Evolutionary conservation across 2,888 invertebrate genomes (phyloP), one percentile per base, ranked within the genome.

Genomic region (Drosophila maculinotata): DNA sequence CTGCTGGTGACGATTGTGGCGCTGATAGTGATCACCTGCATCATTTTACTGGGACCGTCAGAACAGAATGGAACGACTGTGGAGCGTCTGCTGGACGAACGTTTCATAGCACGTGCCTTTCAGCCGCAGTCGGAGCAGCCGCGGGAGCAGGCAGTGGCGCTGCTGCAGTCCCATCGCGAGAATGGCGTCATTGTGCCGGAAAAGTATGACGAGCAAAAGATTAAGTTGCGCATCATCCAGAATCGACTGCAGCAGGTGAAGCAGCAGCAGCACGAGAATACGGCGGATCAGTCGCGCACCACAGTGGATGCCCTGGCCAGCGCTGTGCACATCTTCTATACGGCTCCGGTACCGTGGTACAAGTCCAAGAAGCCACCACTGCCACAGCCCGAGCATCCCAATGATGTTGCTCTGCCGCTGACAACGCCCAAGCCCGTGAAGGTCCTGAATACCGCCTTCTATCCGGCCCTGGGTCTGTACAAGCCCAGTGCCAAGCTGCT

Each of bases 321-420:
- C 30, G 90, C 90, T 31, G 83, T 92, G 45, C 92, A 92, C 59
- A 91, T 92, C 4, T 92, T 92, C 66, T 92, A 92, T 52, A 89
- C 84, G 15, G 88, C 90, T 3, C 91, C 91, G 0, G 90, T 92
- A 52, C 82, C 88, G 12, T 92, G 92, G 92, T 91, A 91, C 73
- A 91, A 90, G 53, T 83, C 87, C 1, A 90, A 89, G 15, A 91
- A 90, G 28, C 79, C 79, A n/a, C 71, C 88, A 26, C 60, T 72
- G 17, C 76, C 85, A 1, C 71, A 67, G 3, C 70, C 72, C 6
- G 72, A 73, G 45, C 83, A 68, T 51, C 83, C 54, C 14, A 81
- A 78, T 60, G 85, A 76, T n/a, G 58, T 72, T 20, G 63, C 66
- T 0, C 35, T 79, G 59, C 64, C 52, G 5, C 51, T 81, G 17